Conservation (phyloP, 2,113 vertebrate genomes). For the Eptatretus burgeri region DNA sequence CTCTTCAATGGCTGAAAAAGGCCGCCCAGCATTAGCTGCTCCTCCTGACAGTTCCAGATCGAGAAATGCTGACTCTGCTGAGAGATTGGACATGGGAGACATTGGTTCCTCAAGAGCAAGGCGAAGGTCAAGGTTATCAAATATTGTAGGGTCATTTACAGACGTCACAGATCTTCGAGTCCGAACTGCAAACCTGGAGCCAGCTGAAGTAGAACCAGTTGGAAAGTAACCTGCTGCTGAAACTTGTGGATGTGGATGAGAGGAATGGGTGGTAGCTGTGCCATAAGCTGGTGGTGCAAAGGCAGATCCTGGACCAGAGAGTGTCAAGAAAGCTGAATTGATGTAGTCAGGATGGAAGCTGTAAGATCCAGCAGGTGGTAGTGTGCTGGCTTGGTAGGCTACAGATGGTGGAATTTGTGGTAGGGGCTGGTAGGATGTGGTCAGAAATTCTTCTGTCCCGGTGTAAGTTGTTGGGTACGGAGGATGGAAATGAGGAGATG, state of each 20-base stretch:
- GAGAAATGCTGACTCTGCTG: slow-evolving; percentile 80
- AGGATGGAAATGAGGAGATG: no score
- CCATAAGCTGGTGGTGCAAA: slow-evolving; percentile 43
- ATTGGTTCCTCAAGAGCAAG: slow-evolving; percentile 68
- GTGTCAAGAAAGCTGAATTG: slow-evolving; percentile 57
- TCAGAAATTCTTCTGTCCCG: slow-evolving; percentile 14
- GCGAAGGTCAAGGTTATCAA: slow-evolving; percentile 54
- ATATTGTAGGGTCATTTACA: slow-evolving; percentile 19
- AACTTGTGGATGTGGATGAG: no score
- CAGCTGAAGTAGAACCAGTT: slow-evolving; percentile 41
- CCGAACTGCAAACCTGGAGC: slow-evolving; percentile 42
- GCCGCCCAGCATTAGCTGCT: no score
- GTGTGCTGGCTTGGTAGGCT: slow-evolving; percentile 24
- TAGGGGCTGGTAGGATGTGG: slow-evolving; percentile 61
- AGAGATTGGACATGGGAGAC: slow-evolving; percentile 84
- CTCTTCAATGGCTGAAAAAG: no score
- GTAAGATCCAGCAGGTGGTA: no score
- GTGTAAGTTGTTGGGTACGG: no score
- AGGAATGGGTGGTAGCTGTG: no score
- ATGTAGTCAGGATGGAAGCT: slow-evolving; percentile 14
- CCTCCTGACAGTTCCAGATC: slow-evolving; percentile 30
- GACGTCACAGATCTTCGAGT: slow-evolving; percentile 25
- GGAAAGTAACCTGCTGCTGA: no score
- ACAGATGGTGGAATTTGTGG: slow-evolving; percentile 59
- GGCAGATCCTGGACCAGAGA: slow-evolving; percentile 55